A percentile compares a stretch with the other conserved stretches of the same genome.
Evolutionary conservation across 2,113 vertebrate genomes (phyloP).

Genomic region (Progne subis): DNA sequence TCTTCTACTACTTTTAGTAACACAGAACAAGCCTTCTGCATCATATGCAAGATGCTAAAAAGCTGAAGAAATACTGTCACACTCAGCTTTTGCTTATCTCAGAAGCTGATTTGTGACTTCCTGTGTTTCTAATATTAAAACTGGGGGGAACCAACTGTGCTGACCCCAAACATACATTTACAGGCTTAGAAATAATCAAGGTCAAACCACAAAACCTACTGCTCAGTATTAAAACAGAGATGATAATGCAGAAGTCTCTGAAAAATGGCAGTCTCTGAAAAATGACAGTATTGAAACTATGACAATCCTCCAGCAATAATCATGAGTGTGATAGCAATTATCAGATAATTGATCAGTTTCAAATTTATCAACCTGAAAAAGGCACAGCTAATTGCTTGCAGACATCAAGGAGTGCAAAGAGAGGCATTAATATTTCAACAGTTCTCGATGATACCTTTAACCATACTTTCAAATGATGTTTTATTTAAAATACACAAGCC

Average conservation of each 20-base stretch:
- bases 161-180: background rate
- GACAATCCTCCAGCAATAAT: slow-evolving; percentile 13
- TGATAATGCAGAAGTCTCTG: background rate
- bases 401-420: slow-evolving; percentile 21
- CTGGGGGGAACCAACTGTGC: background rate
- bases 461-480: background rate
- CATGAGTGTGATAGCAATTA: slow-evolving; percentile 33
- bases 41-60: background rate
- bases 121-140: slow-evolving; percentile 6
- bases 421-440: slow-evolving; percentile 31
- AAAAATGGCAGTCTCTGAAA: background rate
- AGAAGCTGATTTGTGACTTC: background rate
- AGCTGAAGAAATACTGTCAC: background rate
- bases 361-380: slow-evolving; percentile 59
- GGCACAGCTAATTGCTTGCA: slow-evolving; percentile 53
- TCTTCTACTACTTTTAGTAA: background rate
- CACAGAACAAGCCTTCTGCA: background rate
- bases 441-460: background rate
- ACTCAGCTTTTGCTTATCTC: slow-evolving; percentile 3
- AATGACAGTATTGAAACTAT: background rate
- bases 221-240: background rate
- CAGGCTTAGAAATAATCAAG: background rate
- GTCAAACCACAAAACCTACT: background rate
- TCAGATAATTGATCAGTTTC: slow-evolving; percentile 64
- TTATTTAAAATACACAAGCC: slow-evolving; percentile 36